Percentiles rank a stretch among this genome's conserved stretches.
Conservation (phyloP, 2,113 vertebrate species). For the Prochilodus magdalenae region DNA sequence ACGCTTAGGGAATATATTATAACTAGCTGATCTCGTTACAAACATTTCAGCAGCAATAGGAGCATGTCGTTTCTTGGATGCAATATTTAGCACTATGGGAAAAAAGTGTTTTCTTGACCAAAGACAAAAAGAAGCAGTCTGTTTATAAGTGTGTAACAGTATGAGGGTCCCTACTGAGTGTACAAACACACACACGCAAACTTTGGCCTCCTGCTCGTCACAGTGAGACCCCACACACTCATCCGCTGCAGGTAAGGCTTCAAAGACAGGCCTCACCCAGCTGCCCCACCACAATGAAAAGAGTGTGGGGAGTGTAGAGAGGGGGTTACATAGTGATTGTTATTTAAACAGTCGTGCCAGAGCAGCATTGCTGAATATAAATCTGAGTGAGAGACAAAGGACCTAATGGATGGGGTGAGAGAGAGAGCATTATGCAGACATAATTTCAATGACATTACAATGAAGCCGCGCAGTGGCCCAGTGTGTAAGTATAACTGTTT, state of each 20-base stretch:
- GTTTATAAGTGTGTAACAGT: slow-evolving; percentile 15
- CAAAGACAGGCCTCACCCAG: slow-evolving; percentile 35
- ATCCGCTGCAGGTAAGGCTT: slow-evolving; percentile 55
- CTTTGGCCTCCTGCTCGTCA: slow-evolving; percentile 20
- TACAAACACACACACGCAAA: slow-evolving; percentile 23
- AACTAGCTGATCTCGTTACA: too few relatives aligned
- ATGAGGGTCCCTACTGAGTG: slow-evolving; percentile 45
- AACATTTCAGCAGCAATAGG: too few relatives aligned
- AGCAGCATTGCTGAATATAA: slow-evolving; percentile 41
- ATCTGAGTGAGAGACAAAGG: slow-evolving; percentile 50
- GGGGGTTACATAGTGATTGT: slow-evolving; percentile 27
- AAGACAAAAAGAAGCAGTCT: slow-evolving; percentile 9
- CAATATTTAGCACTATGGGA: too few relatives aligned
- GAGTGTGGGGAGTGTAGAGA: too few relatives aligned
- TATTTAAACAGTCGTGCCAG: slow-evolving; percentile 55
- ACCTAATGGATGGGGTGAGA: slow-evolving; percentile 37
- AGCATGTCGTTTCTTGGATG: too few relatives aligned
- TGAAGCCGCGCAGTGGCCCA: slow-evolving; percentile 10
- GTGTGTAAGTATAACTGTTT: slow-evolving; percentile 23
- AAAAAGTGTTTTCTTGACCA: neutral
- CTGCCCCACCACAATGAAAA: slow-evolving; percentile 28
- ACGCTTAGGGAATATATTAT: too few relatives aligned
- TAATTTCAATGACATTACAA: slow-evolving; percentile 39
- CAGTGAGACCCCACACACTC: slow-evolving; percentile 45
- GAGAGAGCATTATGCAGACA: slow-evolving; percentile 33